phyloP scores from a whole-genome alignment of 2,888 invertebrate genomes.

The Drosophila meridiana region DNA sequence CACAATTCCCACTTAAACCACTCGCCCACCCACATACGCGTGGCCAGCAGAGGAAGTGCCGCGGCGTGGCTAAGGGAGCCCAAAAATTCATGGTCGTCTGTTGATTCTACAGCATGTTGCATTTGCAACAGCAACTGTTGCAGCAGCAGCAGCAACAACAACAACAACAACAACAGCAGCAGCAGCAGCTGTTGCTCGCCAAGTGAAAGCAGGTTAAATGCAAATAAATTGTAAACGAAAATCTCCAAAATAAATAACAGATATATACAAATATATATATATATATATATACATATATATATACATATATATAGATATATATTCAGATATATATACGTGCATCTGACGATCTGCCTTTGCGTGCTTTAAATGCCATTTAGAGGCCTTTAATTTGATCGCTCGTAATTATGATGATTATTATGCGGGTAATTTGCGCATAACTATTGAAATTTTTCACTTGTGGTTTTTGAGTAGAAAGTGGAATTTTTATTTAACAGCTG shows the following conservation, averaged over 20 bases:
- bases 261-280: not conserved
- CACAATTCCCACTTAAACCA: conserved; percentile 7
- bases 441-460: conserved; percentile 12
- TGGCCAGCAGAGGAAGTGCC: conserved; percentile 16
- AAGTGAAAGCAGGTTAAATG: conserved; percentile 84
- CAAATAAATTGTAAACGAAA: conserved; percentile 73
- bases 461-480: conserved; percentile 41
- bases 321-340: not conserved
- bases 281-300: not conserved
- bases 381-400: conserved; percentile 67
- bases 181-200: conserved; percentile 57
- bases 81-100: conserved; percentile 43
- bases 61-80: conserved; percentile 9
- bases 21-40: conserved; percentile 46
- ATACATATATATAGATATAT: not conserved
- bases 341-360: conserved; percentile 1
- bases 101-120: conserved; percentile 44
- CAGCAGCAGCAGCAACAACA: conserved; percentile 22
- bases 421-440: conserved; percentile 53
- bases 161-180: conserved; percentile 56
- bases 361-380: conserved; percentile 36
- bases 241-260: conserved; percentile 7
- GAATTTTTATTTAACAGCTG: conserved; percentile 5
- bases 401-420: conserved; percentile 60
- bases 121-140: conserved; percentile 58